Evolutionary conservation across 2,113 vertebrate genomes (phyloP).

Genomic region (Astatotilapia flaviijosephi): DNA sequence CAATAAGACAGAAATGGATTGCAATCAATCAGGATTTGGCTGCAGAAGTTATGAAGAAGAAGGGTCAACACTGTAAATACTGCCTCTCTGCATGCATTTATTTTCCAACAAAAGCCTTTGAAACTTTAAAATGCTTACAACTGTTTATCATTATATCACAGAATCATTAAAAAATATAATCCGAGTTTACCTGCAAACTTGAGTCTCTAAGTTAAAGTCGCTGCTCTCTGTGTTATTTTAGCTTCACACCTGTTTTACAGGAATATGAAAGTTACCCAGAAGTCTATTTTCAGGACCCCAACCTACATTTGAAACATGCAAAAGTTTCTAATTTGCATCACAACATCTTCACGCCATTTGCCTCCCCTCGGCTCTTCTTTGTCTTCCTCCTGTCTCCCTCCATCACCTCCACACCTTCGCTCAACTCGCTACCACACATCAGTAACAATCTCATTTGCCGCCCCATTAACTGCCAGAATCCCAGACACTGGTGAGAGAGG

Average conservation of each 20-base stretch:
- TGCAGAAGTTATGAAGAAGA: neutral
- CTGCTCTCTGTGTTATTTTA: neutral
- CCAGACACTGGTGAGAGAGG: slow-evolving; percentile 33
- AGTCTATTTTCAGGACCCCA: slow-evolving; percentile 17
- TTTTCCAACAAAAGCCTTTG: neutral
- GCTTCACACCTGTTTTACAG: neutral
- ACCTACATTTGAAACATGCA: slow-evolving; percentile 29
- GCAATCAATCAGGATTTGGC: neutral
- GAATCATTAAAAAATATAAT: neutral
- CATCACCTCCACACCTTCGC: slow-evolving; percentile 54
- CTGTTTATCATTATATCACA: neutral
- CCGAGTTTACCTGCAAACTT: neutral
- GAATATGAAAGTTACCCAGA: neutral
- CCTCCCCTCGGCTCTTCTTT: slow-evolving; percentile 5
- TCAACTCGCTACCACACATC: slow-evolving; percentile 67
- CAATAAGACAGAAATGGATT: neutral
- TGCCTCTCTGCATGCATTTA: neutral
- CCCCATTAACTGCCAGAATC: slow-evolving; percentile 66
- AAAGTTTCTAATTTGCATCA: slow-evolving; percentile 56
- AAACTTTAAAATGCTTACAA: neutral
- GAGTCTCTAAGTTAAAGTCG: neutral
- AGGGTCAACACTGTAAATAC: neutral
- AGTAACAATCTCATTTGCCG: slow-evolving; percentile 73
- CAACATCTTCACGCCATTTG: slow-evolving; percentile 34
- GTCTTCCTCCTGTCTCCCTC: slow-evolving; percentile 42